These are phyloP conservation scores for Lepidurus apus DNA, from an alignment of 1,140 invertebrate genomes.

Conservation along the genomic window DNA sequence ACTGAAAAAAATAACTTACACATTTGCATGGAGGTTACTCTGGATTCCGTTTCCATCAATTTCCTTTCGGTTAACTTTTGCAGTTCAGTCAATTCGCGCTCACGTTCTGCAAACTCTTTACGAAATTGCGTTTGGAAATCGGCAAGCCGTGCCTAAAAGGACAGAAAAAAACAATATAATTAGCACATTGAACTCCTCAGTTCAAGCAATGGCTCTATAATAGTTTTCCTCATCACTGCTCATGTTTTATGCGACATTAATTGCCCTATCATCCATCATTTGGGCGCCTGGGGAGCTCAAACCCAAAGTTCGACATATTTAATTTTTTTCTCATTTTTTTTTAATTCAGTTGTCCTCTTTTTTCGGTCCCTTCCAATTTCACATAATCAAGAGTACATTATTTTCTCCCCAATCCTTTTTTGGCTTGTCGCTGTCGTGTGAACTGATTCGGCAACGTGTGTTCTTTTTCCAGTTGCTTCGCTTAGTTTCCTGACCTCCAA, in stretches of 20 bases:
- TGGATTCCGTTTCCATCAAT: slow-evolving; percentile 48
- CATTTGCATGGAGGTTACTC: slow-evolving; percentile 44
- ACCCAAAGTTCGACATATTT: background rate
- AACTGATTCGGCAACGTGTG: background rate
- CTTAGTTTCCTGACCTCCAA: slow-evolving; percentile 14
- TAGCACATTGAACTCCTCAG: slow-evolving; percentile 7
- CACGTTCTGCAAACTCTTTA: slow-evolving; percentile 46
- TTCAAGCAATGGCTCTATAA: background rate
- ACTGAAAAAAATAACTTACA: slow-evolving; percentile 38
- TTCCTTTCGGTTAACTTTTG: slow-evolving; percentile 45
- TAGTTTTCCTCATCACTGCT: slow-evolving; percentile 9
- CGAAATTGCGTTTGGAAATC: slow-evolving; percentile 48
- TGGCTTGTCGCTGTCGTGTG: background rate
- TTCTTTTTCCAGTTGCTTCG: background rate
- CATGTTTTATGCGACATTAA: slow-evolving; percentile 20
- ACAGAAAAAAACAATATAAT: slow-evolving; percentile 27
- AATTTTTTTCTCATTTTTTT: background rate
- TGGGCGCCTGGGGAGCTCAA: background rate
- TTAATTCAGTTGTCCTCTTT: background rate
- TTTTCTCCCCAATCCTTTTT: slow-evolving; percentile 1
- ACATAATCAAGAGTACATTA: background rate
- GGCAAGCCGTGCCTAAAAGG: slow-evolving; percentile 44
- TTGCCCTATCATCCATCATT: background rate
- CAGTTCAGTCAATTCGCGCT: slow-evolving; percentile 45
- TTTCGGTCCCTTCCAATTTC: background rate